Evolutionary conservation across 2,888 invertebrate genomes (phyloP).

Genomic region (Eurytoma californica): DNA sequence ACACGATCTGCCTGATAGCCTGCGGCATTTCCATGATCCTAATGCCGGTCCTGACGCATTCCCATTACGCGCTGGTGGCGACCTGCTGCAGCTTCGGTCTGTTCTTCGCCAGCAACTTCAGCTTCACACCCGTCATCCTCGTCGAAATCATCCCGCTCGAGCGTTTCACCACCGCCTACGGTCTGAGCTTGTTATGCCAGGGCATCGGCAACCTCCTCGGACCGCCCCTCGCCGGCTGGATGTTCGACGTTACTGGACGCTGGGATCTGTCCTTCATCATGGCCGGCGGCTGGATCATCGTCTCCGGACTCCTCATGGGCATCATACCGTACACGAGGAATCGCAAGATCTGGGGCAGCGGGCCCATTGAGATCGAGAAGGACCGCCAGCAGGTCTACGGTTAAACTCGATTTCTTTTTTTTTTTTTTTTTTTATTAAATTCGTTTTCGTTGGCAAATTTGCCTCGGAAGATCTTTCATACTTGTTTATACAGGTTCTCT

Average conservation of each 20-base stretch:
- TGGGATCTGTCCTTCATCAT: conserved; percentile 90
- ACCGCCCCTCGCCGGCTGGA: conserved; percentile 91
- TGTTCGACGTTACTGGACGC: conserved; percentile 81
- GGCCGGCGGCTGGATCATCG: conserved; percentile 87
- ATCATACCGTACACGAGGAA: conserved; percentile 82
- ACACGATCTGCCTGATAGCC: conserved; percentile 85
- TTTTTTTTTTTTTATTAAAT: neutral
- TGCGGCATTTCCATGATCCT: conserved; percentile 81
- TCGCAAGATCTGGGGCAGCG: conserved; percentile 79
- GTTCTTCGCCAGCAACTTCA: conserved; percentile 93
- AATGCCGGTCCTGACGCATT: conserved; percentile 78
- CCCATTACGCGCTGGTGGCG: conserved; percentile 76
- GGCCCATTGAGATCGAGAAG: conserved; percentile 76
- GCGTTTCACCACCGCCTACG: conserved; percentile 94
- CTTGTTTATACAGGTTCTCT: no score
- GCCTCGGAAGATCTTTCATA: no score
- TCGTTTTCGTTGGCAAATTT: no score
- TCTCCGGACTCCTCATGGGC: conserved; percentile 84
- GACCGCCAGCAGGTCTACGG: conserved; percentile 64
- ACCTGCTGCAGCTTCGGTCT: conserved; percentile 87
- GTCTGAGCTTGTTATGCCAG: conserved; percentile 90
- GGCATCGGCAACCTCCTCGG: conserved; percentile 95
- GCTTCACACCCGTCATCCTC: conserved; percentile 92
- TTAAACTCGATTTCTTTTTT: neutral
- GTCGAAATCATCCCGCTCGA: conserved; percentile 93